Base-by-base conservation (phyloP, 2,888 invertebrate species). In the Sesia apiformis region DNA sequence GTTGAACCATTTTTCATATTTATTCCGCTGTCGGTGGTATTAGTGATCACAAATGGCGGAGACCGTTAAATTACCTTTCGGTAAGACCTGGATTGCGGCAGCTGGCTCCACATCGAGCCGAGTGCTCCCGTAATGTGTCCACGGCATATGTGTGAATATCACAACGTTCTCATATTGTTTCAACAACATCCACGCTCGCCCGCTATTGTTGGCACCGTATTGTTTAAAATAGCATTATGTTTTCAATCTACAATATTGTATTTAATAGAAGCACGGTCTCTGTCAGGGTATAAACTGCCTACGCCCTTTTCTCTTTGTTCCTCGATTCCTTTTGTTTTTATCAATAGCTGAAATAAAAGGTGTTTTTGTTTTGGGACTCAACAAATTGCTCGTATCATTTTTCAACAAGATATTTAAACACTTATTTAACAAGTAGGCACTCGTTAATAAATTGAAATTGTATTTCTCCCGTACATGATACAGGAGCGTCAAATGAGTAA, bases 71-170 rank as follows among this genome's bases (percentile, higher is more conserved):
- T 83, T 80, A 75, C 78, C 78, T 77, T 78, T 70, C 70, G 78
- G 72, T 81, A 78, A 79, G 78, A 82, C 82, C 80, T 79, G 81
- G 78, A 80, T 81, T 76, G 77, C 69, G 70, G 70, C 72, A 72
- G 72, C 74, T 73, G 74, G 74, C 66, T 72, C 63, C 64, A 69
- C 60, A 66, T 65, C 63, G 67, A 65, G 70, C 67, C 52, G 63
- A 67, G 64, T 64, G 67, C 64, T 39, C 70, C 72, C 76, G 72
- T 80, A 81, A 81, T 80, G 77, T 76, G 72, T 70, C 64, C 67
- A 67, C 67, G 54, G 77, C 81, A 78, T 75, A 77, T 81, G 79
- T 70, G 78, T 65, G 69, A 71, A 63, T 69, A 69, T 66, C 65
- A 65, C 64, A 69, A 73, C 65, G 65, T 66, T 66, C 69, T 70